Evolutionary conservation across 2,888 invertebrate species (phyloP).

Genomic region (Drosophila sordidapex): DNA sequence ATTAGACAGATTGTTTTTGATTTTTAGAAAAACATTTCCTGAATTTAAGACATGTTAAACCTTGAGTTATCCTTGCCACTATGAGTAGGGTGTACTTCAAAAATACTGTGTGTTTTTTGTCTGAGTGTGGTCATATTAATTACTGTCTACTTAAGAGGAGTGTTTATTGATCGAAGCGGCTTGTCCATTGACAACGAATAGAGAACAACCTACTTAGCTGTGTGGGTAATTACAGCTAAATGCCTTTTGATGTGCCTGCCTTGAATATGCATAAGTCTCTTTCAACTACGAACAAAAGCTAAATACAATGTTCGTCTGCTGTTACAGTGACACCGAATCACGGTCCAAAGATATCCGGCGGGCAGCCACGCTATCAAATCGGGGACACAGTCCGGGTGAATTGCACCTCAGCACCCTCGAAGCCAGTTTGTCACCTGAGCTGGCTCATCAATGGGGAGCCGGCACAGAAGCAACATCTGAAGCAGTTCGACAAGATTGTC

Average conservation of each 20-base stretch:
- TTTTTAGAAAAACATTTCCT: too few species aligned
- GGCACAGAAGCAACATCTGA: constrained; percentile 86
- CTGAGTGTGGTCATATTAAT: neutral
- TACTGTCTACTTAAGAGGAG: neutral
- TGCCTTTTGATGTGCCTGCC: constrained; percentile 43
- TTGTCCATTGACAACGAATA: constrained; percentile 3
- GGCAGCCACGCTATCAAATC: constrained; percentile 92
- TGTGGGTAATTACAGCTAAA: constrained; percentile 47
- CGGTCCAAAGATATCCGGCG: constrained; percentile 92
- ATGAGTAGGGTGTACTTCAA: accelerated
- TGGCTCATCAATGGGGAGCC: constrained; percentile 96
- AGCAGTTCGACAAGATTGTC: constrained; percentile 86
- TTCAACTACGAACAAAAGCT: constrained; percentile 3
- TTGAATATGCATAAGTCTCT: constrained; percentile 32
- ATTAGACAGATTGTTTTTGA: neutral
- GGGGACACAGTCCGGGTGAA: constrained; percentile 93
- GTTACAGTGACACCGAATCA: constrained; percentile 91
- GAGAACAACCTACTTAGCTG: constrained; percentile 14
- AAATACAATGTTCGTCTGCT: neutral
- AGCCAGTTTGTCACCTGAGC: constrained; percentile 92
- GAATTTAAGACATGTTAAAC: neutral
- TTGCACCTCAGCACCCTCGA: constrained; percentile 93
- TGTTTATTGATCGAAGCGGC: neutral
- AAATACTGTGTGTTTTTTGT: neutral
- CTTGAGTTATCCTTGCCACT: neutral